A percentile compares a stretch with the other conserved stretches of the same genome.
These are phyloP conservation scores for Solenodon paradoxus DNA, from an alignment of 2,113 vertebrate species.

Conservation along the genomic window DNA sequence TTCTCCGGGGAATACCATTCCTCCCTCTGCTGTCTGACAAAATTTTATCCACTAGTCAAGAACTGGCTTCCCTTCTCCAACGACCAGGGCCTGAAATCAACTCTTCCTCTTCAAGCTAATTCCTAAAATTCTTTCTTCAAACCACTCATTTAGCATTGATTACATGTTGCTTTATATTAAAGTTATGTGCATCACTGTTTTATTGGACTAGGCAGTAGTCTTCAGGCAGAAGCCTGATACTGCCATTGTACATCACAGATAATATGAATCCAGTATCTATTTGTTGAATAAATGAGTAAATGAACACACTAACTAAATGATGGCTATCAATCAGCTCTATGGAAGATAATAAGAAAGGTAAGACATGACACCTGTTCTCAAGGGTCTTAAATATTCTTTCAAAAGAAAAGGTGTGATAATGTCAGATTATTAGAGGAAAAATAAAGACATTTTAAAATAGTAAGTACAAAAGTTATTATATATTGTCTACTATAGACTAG, in stretches of 20 bases:
- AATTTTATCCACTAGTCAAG: not conserved
- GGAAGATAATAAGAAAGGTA: not conserved
- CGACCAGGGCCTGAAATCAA: not conserved
- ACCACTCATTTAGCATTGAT: not conserved
- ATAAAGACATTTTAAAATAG: constrained; percentile 16
- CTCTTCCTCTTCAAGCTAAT: not conserved
- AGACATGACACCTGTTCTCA: not conserved
- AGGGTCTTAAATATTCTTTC: not conserved
- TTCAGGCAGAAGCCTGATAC: not conserved
- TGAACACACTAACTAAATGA: not conserved
- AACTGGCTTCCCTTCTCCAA: not conserved
- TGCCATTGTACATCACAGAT: not conserved
- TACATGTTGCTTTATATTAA: not conserved
- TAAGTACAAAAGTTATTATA: not conserved
- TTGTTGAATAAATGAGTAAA: not conserved
- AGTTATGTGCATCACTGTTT: not conserved
- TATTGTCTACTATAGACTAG: not conserved
- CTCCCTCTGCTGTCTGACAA: not conserved
- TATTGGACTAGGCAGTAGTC: not conserved
- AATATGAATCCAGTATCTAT: not conserved
- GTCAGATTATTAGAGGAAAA: not conserved
- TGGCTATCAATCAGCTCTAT: not conserved
- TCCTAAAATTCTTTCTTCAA: not conserved
- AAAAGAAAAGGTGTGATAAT: not conserved
- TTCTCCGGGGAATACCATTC: not conserved